Evolutionary conservation across 2,113 vertebrate species (phyloP).

Genomic region (Rhinoderma darwinii): DNA sequence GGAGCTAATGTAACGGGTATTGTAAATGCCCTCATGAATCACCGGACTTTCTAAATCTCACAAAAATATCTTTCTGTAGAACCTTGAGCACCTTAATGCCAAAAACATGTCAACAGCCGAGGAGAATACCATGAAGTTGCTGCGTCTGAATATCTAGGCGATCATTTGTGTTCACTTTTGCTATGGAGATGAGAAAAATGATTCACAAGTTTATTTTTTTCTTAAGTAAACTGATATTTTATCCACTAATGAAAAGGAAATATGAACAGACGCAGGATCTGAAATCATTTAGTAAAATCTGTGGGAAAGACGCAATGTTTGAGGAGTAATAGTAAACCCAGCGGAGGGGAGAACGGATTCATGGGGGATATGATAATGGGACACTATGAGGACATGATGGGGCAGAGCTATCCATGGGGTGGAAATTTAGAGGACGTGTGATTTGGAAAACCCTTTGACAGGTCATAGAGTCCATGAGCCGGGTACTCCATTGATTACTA

Average conservation of each 20-base stretch:
- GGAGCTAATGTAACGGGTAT: neutral
- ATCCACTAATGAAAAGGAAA: slow-evolving; percentile 21
- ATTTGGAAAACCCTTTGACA: neutral
- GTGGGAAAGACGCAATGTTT: neutral
- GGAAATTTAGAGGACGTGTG: neutral
- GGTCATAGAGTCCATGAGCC: neutral
- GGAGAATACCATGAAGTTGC: neutral
- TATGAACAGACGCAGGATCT: slow-evolving; percentile 7
- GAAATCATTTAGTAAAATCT: neutral
- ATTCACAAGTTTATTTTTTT: neutral
- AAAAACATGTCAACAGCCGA: slow-evolving; percentile 42
- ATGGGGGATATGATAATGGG: neutral
- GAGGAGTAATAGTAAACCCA: neutral
- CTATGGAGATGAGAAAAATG: slow-evolving; percentile 30
- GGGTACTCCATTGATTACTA: neutral
- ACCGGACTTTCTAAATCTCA: neutral
- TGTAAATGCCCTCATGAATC: slow-evolving; percentile 47
- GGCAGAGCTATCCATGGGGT: neutral
- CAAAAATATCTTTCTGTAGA: slow-evolving; percentile 22
- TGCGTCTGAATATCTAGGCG: neutral
- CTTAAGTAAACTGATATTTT: slow-evolving; percentile 35
- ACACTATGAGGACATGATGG: neutral
- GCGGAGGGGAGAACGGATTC: neutral
- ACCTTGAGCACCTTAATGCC: slow-evolving; percentile 1
- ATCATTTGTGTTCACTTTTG: slow-evolving; percentile 28